Conservation (phyloP, 2,113 vertebrate species). For the Mellivora capensis region DNA sequence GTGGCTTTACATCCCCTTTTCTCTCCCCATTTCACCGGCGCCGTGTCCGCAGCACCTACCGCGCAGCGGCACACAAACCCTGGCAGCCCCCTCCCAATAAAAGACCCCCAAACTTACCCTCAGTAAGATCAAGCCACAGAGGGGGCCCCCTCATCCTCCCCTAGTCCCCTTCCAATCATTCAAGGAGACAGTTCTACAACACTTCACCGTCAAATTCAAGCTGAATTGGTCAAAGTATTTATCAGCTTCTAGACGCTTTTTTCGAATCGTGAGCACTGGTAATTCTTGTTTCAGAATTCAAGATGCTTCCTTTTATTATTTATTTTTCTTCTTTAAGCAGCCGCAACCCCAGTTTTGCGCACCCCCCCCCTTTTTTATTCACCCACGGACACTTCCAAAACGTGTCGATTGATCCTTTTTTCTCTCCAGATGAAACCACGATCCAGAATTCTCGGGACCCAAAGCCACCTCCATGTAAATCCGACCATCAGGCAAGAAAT, state of each 20-base stretch:
- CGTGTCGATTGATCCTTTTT: conserved; percentile 73
- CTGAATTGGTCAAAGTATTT: conserved; percentile 81
- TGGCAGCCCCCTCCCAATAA: neutral
- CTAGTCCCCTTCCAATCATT: conserved; percentile 12
- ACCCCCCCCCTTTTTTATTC: conserved; percentile 1
- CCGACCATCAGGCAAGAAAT: conserved; percentile 84
- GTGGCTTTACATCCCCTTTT: neutral
- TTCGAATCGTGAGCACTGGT: conserved; percentile 17
- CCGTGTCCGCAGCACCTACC: neutral
- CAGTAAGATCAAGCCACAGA: neutral
- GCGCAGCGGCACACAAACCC: neutral
- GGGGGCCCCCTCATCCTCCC: conserved; percentile 35
- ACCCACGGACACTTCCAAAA: conserved; percentile 81
- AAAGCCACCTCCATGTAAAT: conserved; percentile 84
- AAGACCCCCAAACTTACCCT: conserved; percentile 55
- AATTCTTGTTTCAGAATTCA: conserved; percentile 52
- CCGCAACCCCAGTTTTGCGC: conserved; percentile 46
- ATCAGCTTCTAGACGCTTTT: conserved; percentile 77
- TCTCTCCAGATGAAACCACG: conserved; percentile 66
- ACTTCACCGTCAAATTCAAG: conserved; percentile 52
- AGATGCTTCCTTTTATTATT: conserved; percentile 33
- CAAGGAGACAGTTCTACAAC: conserved; percentile 55
- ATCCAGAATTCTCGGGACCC: conserved; percentile 75
- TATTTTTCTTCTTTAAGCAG: conserved; percentile 60
- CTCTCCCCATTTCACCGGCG: neutral